Base-by-base conservation (phyloP, 2,797 vertebrate species). In the Helostoma temminkii region DNA sequence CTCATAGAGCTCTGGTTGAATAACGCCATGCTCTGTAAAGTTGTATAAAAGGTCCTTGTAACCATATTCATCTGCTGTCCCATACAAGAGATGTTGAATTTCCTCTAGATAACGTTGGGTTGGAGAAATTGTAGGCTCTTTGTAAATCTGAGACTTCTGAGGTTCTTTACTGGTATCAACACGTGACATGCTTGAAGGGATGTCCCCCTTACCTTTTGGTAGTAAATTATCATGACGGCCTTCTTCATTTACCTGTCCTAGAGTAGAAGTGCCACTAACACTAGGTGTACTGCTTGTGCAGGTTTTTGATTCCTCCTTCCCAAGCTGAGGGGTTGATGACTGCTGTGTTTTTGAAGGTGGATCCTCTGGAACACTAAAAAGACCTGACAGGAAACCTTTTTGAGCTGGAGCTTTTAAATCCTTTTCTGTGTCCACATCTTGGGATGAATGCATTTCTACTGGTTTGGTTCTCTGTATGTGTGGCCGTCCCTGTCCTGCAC, bases 331-430 rank as follows among this genome's bases (percentile, higher is more conserved):
- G 26, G 34, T 16, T 58, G 82, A 67, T 74, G 62, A 50, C 26
- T 91, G 88, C 68, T 90, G 71, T 57, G 47, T 42, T 41, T 89
- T 91, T 79, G 93, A 88, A 64, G 53, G 49, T 24, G 86, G 34
- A 49, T 95, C 95, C 59, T 74, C 93, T 54, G 93, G 89, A 49
- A 66, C 73, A 74, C 80, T 92, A 84, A 96, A 94, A 72, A 96
- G 84, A 48, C 94, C 93, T 75, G 95, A 95, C 41, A 96, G 86
- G 66, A 97, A 92, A n/a, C 93, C 89, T 80, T 94, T 94, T 73
- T 89, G 71, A 64, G 79, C 41, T 49, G 42, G 63, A 72, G 26
- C 88, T 74, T 93, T 94, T 18, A 82, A 79, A 60, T 94, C 88
- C 0, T 88, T 94, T 83, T 94, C 94, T 55, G 60, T 39, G n/a